Evolutionary conservation across 2,888 invertebrate species (phyloP).

Genomic region (Oxycera nigricornis): DNA sequence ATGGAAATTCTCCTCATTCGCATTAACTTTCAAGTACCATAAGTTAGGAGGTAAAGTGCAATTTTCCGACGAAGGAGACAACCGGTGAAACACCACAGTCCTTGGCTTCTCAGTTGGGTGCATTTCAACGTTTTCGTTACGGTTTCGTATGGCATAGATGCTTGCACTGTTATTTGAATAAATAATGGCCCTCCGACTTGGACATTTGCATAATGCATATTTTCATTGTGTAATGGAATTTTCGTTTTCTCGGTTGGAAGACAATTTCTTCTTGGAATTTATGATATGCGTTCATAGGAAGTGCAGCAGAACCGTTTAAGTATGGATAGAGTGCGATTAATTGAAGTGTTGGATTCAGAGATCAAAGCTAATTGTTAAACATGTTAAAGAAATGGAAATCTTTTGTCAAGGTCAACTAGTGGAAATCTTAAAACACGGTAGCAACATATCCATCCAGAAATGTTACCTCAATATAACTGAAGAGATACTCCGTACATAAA

Average conservation of each 20-base stretch:
- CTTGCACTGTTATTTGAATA: conserved; percentile 15
- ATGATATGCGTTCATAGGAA: too few species aligned
- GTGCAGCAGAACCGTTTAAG: too few species aligned
- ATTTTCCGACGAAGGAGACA: not conserved
- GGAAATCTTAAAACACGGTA: too few species aligned
- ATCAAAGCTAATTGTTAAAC: too few species aligned
- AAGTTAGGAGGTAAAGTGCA: conserved; percentile 29
- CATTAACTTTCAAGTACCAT: conserved; percentile 37
- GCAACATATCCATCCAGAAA: too few species aligned
- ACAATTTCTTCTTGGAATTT: not conserved
- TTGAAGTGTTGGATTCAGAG: too few species aligned
- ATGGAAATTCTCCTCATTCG: conserved; percentile 31
- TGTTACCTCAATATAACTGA: too few species aligned
- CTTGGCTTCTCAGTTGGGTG: not conserved
- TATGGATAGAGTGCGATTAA: too few species aligned
- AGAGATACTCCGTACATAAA: too few species aligned
- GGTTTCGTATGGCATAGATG: not conserved
- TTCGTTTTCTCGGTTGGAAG: not conserved
- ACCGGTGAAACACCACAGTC: not conserved
- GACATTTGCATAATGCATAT: conserved; percentile 14
- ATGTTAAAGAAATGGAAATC: too few species aligned
- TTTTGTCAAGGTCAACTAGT: too few species aligned
- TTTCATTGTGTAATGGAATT: conserved; percentile 1
- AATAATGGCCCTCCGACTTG: not conserved
- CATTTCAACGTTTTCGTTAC: not conserved